A percentile compares a stretch with the other conserved stretches of the same genome.
These are phyloP conservation scores for Crambe crambe DNA, from an alignment of 37 sponge, comb jelly and placozoan genomes.

Conservation along the genomic window DNA sequence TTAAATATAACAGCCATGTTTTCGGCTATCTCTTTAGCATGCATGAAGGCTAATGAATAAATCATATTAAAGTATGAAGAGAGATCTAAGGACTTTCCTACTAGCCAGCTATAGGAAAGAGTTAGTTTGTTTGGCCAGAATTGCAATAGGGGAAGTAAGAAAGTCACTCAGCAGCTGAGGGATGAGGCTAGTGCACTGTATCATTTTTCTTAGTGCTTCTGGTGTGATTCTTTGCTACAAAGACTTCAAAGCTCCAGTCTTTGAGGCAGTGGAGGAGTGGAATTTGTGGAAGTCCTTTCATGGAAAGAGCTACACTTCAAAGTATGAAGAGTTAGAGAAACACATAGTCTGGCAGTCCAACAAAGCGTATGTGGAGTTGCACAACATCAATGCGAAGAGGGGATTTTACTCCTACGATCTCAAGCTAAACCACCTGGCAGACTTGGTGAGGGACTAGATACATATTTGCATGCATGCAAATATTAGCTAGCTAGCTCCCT, in stretches of 20 bases:
- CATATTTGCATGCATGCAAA: too few species aligned
- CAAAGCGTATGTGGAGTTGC: slow-evolving; percentile 31
- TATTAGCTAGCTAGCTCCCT: not conserved
- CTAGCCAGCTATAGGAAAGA: too few species aligned
- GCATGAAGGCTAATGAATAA: too few species aligned
- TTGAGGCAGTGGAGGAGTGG: slow-evolving; percentile 36
- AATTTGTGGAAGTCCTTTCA: slow-evolving; percentile 38
- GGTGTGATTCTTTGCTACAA: not conserved
- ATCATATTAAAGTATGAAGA: too few species aligned
- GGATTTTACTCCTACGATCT: slow-evolving; percentile 25
- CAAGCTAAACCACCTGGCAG: slow-evolving; percentile 44
- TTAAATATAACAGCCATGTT: too few species aligned
- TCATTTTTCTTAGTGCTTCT: not conserved
- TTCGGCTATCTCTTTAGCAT: too few species aligned
- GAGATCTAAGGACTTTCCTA: too few species aligned
- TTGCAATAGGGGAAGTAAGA: too few species aligned
- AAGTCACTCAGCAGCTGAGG: not conserved
- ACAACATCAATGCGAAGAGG: slow-evolving; percentile 26
- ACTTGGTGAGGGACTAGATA: slow-evolving; percentile 48
- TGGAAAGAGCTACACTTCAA: slow-evolving; percentile 20
- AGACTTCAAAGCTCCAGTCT: not conserved
- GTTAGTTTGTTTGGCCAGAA: too few species aligned
- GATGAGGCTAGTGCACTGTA: not conserved
- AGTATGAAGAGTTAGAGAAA: slow-evolving; percentile 33
- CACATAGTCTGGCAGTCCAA: slow-evolving; percentile 43